These are phyloP conservation scores for Serinus canaria DNA, from an alignment of 2,113 vertebrate species.

Conservation along the genomic window DNA sequence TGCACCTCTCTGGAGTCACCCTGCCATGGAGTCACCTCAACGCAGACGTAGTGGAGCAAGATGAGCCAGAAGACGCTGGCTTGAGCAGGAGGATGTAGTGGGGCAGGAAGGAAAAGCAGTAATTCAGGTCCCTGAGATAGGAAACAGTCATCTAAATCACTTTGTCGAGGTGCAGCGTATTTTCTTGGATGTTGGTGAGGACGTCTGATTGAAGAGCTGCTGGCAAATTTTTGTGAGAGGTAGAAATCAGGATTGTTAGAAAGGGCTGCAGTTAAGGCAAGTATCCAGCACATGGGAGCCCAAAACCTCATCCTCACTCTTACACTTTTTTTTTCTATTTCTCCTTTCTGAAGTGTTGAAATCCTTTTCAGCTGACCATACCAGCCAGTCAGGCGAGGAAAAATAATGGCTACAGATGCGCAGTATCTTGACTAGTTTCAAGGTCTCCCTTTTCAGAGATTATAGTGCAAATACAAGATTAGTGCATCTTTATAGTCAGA, in stretches of 20 bases:
- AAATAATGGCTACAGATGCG: neutral
- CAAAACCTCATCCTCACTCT: rapidly evolving
- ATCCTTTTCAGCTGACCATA: neutral
- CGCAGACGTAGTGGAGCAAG: neutral
- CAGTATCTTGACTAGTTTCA: neutral
- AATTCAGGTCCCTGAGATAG: neutral
- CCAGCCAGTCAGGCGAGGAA: neutral
- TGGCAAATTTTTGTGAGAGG: neutral
- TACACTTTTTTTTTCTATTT: neutral
- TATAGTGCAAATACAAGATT: neutral
- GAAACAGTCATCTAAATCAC: neutral
- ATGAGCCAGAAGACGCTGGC: neutral
- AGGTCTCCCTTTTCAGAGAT: neutral
- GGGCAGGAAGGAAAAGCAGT: neutral
- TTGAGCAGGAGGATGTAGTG: neutral
- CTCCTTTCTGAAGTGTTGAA: neutral
- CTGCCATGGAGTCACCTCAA: neutral
- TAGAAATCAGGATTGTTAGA: neutral
- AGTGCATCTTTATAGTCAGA: neutral
- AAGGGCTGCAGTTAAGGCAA: neutral
- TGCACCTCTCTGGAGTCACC: too few relatives aligned
- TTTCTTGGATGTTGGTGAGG: neutral
- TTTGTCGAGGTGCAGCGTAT: neutral
- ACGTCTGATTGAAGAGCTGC: neutral
- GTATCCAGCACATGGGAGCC: neutral